Evolutionary conservation across 2,113 vertebrate genomes (phyloP), one percentile per base, ranked within the genome.

Genomic region (Albula goreensis): DNA sequence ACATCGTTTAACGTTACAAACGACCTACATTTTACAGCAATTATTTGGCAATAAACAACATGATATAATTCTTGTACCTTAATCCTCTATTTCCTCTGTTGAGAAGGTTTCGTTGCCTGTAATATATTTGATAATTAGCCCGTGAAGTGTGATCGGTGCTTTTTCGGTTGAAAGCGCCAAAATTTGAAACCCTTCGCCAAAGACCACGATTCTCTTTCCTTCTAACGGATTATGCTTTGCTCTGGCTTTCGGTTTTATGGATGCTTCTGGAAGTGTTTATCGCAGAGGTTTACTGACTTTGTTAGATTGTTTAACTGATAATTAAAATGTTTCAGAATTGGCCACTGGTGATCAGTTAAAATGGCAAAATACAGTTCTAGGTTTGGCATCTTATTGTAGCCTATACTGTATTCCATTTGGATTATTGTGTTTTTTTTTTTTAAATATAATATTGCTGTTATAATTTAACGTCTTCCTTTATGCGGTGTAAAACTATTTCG

Each of bases 131-230:
- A 31, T 74, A 74, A 25, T 31, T 74, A 74, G 70, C 70, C 70
- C 9, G 19, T 13, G 6, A 25, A 74, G 2, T 9, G 7, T 74
- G 9, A 9, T 56, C 52, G 10, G 48, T 11, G 19, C 52, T 53
- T 31, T 31, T 57, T 80, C 70, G 51, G 83, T 12, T 53, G 66
- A 85, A 57, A 85, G 70, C 83, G 83, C 78, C 78, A 80, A 81
- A 85, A 85, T 85, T 85, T 80, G 84, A 85, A 85, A 13, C 17
- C 77, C 5, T 41, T 10, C 7, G 15, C 70, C 50, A 50, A 85
- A 56, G 83, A 79, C 17, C 4, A 53, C 13, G 13, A 85, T 63
- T 70, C 63, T 22, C 8, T 70, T 9, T 74, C 70, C 10, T 74
- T 74, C 22, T 25, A 74, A 74, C 25, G 70, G 22, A n/a, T 74